Base-by-base conservation (phyloP, 2,888 invertebrate genomes). In the Megalurothrips usitatus region DNA sequence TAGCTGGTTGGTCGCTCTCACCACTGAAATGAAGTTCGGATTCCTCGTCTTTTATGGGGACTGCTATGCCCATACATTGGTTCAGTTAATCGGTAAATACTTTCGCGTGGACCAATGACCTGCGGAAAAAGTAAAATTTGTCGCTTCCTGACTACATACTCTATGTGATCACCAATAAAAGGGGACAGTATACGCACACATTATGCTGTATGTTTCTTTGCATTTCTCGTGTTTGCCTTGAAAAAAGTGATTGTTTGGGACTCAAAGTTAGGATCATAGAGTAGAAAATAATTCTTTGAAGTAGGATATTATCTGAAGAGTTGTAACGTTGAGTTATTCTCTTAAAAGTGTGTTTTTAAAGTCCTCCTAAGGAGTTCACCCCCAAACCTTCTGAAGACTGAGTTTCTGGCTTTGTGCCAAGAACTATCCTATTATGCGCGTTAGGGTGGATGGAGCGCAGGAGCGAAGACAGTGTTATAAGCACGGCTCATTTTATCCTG, bases 191-290 rank as follows among this genome's bases (percentile, higher is more conserved):
- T 43, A 43, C 34, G 34, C 34, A 43, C 34, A 43, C 6, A 43
- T 43, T 43, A 43, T 23, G 23, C 23, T 75, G 1, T 26, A 75
- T 26, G 12, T 75, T 75, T 75, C 26, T 75, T 75, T 23, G 9
- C 68, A 75, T 75, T 75, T 75, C 68, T 75, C 68, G 68, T 75
- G 68, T 75, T 75, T 75, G 68, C 68, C 68, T 75, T 75, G 68
- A 75, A 75, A 75, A 75, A 75, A 23, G 68, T 75, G 68, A 75
- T 75, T 75, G 68, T 75, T 75, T 75, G 68, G 68, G 68, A 75
- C 68, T 75, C 68, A 75, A 75, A 75, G 68, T 75, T 75, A 75
- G 68, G 68, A 26, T 75, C 26, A 23, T 75, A 75, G 68, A 75
- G 68, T 75, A 75, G 68, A 10, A 75, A 26, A 75, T 75, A 75